Conservation (phyloP, 2,888 invertebrate species). For the Mechanitis messenoides region DNA sequence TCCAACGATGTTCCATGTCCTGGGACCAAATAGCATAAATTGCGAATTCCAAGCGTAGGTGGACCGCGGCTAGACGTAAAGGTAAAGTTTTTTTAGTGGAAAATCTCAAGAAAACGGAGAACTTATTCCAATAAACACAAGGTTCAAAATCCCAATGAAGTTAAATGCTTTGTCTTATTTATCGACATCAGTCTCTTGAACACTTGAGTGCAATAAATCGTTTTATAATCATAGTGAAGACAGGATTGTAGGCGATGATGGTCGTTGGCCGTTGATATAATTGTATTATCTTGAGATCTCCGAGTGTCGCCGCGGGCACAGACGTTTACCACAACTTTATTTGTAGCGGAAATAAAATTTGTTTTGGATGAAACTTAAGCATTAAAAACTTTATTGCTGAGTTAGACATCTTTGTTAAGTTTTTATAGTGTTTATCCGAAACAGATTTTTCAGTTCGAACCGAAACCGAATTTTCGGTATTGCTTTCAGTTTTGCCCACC, state of each 20-base stretch:
- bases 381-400: too few relatives aligned
- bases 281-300: conserved; percentile 24
- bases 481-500: too few relatives aligned
- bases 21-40: conserved; percentile 25
- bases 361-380: too few relatives aligned
- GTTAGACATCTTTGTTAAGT: too few relatives aligned
- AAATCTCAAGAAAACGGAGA: conserved; percentile 9
- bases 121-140: conserved; percentile 10
- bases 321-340: too few relatives aligned
- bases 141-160: conserved; percentile 7
- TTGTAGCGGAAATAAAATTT: too few relatives aligned
- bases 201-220: conserved; percentile 28
- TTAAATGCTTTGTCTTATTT: conserved; percentile 15
- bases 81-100: conserved; percentile 18
- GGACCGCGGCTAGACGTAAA: conserved; percentile 22
- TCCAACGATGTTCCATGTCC: conserved; percentile 23
- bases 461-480: too few relatives aligned
- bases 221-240: conserved; percentile 30
- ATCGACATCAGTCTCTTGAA: conserved; percentile 30
- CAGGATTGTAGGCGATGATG: conserved; percentile 28
- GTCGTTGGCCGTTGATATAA: conserved; percentile 23
- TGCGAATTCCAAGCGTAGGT: conserved; percentile 28
- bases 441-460: too few relatives aligned
- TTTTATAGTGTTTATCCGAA: too few relatives aligned
- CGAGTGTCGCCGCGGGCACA: conserved; percentile 2